Conservation (phyloP, 2,113 vertebrate species). For the Sceloporus tristichus region DNA sequence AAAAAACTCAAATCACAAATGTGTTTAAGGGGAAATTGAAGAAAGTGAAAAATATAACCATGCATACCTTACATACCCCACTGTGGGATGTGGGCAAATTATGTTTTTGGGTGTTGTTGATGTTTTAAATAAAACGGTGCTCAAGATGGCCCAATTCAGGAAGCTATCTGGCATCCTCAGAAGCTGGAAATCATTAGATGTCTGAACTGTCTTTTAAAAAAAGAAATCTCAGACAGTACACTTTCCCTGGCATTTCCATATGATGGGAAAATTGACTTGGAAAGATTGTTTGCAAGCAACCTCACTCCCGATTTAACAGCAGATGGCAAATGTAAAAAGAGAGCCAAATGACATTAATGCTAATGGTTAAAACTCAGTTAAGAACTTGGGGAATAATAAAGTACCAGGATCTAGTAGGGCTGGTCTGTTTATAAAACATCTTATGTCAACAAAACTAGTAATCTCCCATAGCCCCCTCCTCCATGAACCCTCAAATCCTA, state of each 20-base stretch:
- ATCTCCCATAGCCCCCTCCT: too few relatives aligned
- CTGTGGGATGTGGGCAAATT: neutral
- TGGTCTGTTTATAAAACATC: neutral
- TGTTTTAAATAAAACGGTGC: slow-evolving; percentile 43
- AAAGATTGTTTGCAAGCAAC: slow-evolving; percentile 44
- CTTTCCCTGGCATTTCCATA: slow-evolving; percentile 69
- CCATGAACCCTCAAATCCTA: neutral
- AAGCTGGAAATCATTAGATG: slow-evolving; percentile 69
- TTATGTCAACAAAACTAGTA: neutral
- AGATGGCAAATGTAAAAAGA: slow-evolving; percentile 42
- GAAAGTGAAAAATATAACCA: slow-evolving; percentile 18
- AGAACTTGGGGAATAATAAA: neutral
- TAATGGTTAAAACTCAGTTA: slow-evolving; percentile 17
- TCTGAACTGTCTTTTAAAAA: slow-evolving; percentile 58
- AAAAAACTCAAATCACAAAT: slow-evolving; percentile 23
- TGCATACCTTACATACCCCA: slow-evolving; percentile 20
- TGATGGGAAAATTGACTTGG: slow-evolving; percentile 61
- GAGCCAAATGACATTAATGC: slow-evolving; percentile 26
- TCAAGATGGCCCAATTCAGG: slow-evolving; percentile 39
- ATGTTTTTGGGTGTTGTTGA: slow-evolving; percentile 22
- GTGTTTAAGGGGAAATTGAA: slow-evolving; percentile 9
- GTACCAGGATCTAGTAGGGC: neutral
- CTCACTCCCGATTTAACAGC: slow-evolving; percentile 53
- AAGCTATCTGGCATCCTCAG: slow-evolving; percentile 51
- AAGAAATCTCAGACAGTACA: slow-evolving; percentile 63